A percentile compares a stretch with the other conserved stretches of the same genome.
Evolutionary conservation across 1,140 invertebrate genomes (phyloP).

Genomic region (Lepidurus packardi): DNA sequence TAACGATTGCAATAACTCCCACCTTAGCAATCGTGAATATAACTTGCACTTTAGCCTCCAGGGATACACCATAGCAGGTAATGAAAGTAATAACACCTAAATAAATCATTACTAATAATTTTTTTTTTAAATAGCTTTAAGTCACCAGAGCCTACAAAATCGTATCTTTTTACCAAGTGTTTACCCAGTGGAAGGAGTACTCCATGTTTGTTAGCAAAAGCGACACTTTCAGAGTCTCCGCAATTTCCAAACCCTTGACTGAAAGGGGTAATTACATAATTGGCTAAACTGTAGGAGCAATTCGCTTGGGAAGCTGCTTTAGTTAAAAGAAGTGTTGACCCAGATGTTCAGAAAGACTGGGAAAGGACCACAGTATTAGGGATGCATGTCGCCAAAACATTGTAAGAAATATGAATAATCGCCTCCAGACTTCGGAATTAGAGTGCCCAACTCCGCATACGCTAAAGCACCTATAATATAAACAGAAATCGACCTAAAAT

Average conservation of each 20-base stretch:
- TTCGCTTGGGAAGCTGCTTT: constrained; percentile 42
- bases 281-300: constrained; percentile 40
- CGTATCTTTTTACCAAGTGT: not conserved
- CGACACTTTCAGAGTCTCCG: not conserved
- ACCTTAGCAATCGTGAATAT: constrained; percentile 48
- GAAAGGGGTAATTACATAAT: constrained; percentile 86
- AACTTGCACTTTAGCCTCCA: constrained; percentile 47
- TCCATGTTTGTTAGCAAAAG: not conserved
- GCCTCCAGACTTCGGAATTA: constrained; percentile 47
- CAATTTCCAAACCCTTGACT: constrained; percentile 52
- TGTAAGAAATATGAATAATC: constrained; percentile 43
- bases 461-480: constrained; percentile 44
- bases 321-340: constrained; percentile 43
- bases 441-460: constrained; percentile 51
- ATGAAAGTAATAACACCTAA: constrained; percentile 44
- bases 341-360: constrained; percentile 43
- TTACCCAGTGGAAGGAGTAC: constrained; percentile 27
- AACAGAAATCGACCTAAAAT: not conserved
- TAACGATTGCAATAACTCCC: constrained; percentile 45
- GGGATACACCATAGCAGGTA: constrained; percentile 48
- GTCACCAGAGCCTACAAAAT: too few relatives aligned
- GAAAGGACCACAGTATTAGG: constrained; percentile 38
- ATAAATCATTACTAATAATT: constrained; percentile 40
- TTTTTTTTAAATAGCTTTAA: not conserved
- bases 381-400: constrained; percentile 39